Evolutionary conservation across 2,888 invertebrate species (phyloP).

Genomic region (Tipula vernalis): DNA sequence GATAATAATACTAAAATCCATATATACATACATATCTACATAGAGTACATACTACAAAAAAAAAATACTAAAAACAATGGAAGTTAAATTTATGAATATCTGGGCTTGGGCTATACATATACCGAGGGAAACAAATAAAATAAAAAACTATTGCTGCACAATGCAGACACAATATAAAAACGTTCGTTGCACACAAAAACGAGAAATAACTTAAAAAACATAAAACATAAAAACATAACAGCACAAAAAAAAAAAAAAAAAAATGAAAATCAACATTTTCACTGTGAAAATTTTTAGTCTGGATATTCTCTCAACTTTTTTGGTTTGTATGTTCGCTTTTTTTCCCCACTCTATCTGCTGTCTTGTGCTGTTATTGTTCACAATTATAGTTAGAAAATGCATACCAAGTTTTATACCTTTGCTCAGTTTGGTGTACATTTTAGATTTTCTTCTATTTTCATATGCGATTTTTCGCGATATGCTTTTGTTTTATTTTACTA

Average conservation of each 20-base stretch:
- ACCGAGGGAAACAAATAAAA: background rate
- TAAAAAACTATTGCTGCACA: background rate
- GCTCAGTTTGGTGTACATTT: background rate
- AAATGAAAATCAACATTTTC: background rate
- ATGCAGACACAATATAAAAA: background rate
- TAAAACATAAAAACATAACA: background rate
- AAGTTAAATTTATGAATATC: background rate
- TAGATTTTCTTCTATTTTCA: background rate
- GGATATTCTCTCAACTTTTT: background rate
- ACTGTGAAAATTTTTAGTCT: background rate
- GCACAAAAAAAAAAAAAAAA: background rate
- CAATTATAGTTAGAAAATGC: background rate
- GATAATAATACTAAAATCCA: background rate
- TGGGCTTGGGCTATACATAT: background rate
- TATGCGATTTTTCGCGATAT: background rate
- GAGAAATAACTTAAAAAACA: background rate
- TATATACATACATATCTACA: background rate
- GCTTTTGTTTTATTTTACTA: background rate
- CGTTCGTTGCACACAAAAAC: background rate
- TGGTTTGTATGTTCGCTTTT: background rate
- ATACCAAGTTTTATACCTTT: background rate
- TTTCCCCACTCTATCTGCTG: background rate
- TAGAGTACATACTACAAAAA: background rate
- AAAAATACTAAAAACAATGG: background rate
- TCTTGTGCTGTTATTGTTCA: background rate